These are phyloP conservation scores for Pachycephus smyrnensis DNA, from an alignment of 2,888 invertebrate species.

Conservation along the genomic window DNA sequence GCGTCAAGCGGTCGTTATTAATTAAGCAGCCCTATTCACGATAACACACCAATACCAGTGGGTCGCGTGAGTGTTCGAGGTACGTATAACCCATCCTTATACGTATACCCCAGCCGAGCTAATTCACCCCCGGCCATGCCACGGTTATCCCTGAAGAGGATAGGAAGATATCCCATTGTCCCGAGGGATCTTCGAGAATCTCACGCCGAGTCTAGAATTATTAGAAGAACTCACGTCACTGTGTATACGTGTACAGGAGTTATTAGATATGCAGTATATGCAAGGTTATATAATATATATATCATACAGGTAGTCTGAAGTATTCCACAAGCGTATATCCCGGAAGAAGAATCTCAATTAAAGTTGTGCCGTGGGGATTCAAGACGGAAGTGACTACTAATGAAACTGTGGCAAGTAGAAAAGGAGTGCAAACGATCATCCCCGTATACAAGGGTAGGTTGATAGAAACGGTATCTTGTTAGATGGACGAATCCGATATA, in stretches of 20 bases:
- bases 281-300: not conserved
- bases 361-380: not conserved
- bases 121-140: not conserved
- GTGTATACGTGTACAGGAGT: not conserved
- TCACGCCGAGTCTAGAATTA: not conserved
- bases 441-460: not conserved
- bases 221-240: not conserved
- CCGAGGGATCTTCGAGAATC: not conserved
- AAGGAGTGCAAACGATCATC: not conserved
- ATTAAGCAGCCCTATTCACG: not conserved
- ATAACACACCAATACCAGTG: not conserved
- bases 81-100: not conserved
- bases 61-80: not conserved
- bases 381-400: not conserved
- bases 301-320: not conserved
- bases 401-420: not conserved
- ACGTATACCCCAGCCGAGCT: not conserved
- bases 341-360: not conserved
- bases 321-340: not conserved
- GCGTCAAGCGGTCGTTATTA: not conserved
- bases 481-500: not conserved
- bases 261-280: not conserved
- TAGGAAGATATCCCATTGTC: not conserved
- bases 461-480: not conserved
- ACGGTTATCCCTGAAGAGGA: not conserved